Evolutionary conservation across 92 coral and sea anemone species (phyloP), one percentile per base, ranked within the genome.

Genomic region (Phenganax subtilis): DNA sequence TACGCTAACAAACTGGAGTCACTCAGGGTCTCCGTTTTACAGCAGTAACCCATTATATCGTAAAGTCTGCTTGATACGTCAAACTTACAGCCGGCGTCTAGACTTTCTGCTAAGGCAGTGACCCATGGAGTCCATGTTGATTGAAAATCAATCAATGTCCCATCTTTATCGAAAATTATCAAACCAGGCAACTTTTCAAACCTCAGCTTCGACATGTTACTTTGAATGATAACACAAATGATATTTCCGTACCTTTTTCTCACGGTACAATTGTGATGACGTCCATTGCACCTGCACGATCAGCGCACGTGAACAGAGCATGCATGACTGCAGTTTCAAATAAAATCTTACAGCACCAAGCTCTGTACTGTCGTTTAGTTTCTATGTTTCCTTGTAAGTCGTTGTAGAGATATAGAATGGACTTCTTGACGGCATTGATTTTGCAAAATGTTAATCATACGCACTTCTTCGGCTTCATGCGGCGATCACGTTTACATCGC

Each of bases 121-220:
- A 94, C 86, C 98, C 98, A 94, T 16, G 93, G 96, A 16, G 91
- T 84, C 98, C 98, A 94, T 30, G 92, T 97, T 15, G 94, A 87
- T 54, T 94, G 88, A 54, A 90, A 87, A 59, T 94, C 97, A 71
- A 94, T 94, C 82, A 94, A 57, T 51, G 98, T 94, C 29, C 98
- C 98, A 76, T 94, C 98, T 62, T 94, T 94, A 88, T 94, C 98
- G 30, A 94, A 94, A 47, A 94, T 92, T 37, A 94, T 86, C 83
- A 94, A 87, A 7, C 90, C 87, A 12, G 92, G 90, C 7, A 90
- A 88, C 62, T 85, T 67, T 63, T 30, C 73, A 5, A 37, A 37
- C 47, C 3, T 37, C 47, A 37, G 47, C 47, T 37, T 37, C 47
- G 73, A 68, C 73, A 68, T 68, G 20, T 30, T 64, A 30, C 73